These are phyloP conservation scores for Gallinago paraguaiae DNA, from an alignment of 2,113 vertebrate species.

Conservation along the genomic window DNA sequence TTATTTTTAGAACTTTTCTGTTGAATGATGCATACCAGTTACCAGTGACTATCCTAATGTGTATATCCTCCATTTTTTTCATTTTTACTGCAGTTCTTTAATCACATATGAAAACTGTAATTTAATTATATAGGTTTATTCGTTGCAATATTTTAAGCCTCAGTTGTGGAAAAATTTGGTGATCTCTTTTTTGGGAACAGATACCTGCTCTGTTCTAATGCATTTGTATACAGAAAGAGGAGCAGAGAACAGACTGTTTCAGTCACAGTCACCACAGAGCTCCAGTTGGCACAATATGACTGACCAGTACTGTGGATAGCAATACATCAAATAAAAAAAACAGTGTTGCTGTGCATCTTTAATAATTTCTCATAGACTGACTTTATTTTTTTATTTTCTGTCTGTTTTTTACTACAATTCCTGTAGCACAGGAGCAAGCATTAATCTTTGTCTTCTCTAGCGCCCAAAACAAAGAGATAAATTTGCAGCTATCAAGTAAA, in stretches of 20 bases:
- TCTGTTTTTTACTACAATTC: not conserved
- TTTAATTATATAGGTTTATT: not conserved
- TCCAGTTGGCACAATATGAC: not conserved
- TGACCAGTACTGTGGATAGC: not conserved
- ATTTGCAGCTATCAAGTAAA: not conserved
- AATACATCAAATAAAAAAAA: not conserved
- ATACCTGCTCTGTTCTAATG: not conserved
- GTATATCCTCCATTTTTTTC: not conserved
- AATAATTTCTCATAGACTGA: not conserved
- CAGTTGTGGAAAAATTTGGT: not conserved
- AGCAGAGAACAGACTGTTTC: not conserved
- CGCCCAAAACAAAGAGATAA: not conserved
- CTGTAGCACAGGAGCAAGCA: not conserved
- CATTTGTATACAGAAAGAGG: not conserved
- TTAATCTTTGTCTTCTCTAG: not conserved
- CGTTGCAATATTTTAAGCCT: not conserved
- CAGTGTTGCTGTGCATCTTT: not conserved
- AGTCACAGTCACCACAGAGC: not conserved
- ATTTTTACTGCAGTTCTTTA: not conserved
- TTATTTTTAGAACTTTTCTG: not conserved
- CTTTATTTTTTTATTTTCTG: not conserved
- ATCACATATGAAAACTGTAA: not conserved
- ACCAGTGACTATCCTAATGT: not conserved
- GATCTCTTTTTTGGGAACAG: not conserved
- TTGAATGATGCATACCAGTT: not conserved